Base-by-base conservation (phyloP, 2,888 invertebrate genomes). In the Rhaphigaster nebulosa region DNA sequence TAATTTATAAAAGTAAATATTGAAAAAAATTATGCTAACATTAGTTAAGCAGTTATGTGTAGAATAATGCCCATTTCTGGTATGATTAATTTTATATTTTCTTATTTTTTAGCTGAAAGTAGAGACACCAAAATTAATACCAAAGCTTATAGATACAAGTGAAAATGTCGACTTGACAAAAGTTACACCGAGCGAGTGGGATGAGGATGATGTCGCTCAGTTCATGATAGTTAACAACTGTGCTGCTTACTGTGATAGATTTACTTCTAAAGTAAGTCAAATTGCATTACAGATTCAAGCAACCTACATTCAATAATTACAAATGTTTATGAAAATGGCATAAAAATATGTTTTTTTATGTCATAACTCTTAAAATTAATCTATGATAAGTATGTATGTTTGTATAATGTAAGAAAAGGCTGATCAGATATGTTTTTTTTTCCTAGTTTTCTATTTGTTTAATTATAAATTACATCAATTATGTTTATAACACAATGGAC, bases 171-270 rank as follows among this genome's bases (percentile, higher is more conserved):
- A 92, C n/a, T 45, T 91, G 20, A 91, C 91, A 56, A 90, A 92
- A 90, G 91, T 92, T 41, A 91, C 91, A 87, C 93, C 93, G 29
- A 91, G 90, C 92, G 95, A 95, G 91, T 98, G 98, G 99, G 97
- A 96, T 92, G 95, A 97, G 0, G 95, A 95, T 92, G 98, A 98
- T 93, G 98, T 98, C 18, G 97, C 97, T 41, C 96, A 97, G 94
- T 99, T 98, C 94, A 95, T 99, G 90, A 96, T 97, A 88, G 96
- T 97, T 84, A 98, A 98, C 93, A 98, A 98, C 93, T 96, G 95
- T 93, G 95, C 95, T 80, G 94, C 95, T 1, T 95, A 95, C 92
- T 95, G 95, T 93, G 95, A 95, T 93, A 95, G 94, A 92, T 96
- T 96, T 93, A 94, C 94, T 91, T 94, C 94, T 93, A 94, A 94